Evolutionary conservation across 2,888 invertebrate genomes (phyloP), one percentile per base, ranked within the genome.

Genomic region (Eristalinus aeneus): DNA sequence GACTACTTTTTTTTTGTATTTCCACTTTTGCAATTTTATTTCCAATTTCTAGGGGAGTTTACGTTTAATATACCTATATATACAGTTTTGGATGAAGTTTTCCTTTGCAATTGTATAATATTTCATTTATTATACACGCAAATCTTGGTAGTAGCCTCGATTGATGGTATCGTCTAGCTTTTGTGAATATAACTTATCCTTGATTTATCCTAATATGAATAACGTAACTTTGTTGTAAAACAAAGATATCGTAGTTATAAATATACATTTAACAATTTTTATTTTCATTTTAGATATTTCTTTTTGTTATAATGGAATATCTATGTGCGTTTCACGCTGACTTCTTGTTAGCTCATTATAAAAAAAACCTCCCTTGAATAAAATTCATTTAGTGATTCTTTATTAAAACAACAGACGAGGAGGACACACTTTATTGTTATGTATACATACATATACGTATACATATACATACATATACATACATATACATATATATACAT

Each of bases 321-420:
- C 89, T 89, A 89, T 89, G 89, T 89, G 89, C 89, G 89, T 89
- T 89, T 88, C 82, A 89, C 88, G 88, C 89, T 89, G 89, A 89
- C 89, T 88, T 86, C 86, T 39, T 63, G 32, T 68, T 72, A 67
- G 67, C 68, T 76, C 16, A 39, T 60, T 63, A 75, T 46, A 46
- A 46, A 46, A 34, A 34, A 34, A 46, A 78, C 54, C 63, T 64
- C 77, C 23, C 71, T 65, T 54, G 63, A 64, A 71, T 75, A 71
- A 71, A 75, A 77, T 54, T 72, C 54, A 64, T 65, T 22, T 56
- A 87, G 77, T 87, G 84, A 76, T 84, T 84, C 27, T 53, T 71
- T 87, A 84, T 84, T 84, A 83, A 87, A 87, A 87, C 87, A 87
- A 87, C 87, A 87, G 87, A 79, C 58, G 73, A 75, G 76, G 79